Evolutionary conservation across 2,888 invertebrate genomes (phyloP).

Genomic region (Perizoma flavofasciatum): DNA sequence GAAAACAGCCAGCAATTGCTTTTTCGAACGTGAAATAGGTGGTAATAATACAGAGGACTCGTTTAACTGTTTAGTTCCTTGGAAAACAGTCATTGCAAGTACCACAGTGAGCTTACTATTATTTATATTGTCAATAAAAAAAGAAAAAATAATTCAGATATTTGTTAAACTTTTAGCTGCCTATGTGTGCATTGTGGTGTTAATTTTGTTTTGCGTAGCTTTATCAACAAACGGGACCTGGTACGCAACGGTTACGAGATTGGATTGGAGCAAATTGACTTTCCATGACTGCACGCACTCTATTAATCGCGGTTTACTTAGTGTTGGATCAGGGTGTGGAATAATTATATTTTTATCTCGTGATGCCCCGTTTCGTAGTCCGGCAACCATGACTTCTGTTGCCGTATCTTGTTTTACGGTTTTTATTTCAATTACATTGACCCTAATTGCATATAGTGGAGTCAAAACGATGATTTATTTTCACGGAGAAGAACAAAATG

Average conservation of each 20-base stretch:
- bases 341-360: constrained; percentile 61
- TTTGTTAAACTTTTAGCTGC: constrained; percentile 49
- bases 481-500: constrained; percentile 69
- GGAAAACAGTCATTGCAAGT: constrained; percentile 58
- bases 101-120: constrained; percentile 47
- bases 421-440: constrained; percentile 52
- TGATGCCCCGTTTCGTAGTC: constrained; percentile 68
- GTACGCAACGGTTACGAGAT: constrained; percentile 55
- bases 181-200: constrained; percentile 53
- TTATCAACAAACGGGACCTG: constrained; percentile 67
- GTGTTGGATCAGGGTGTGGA: constrained; percentile 64
- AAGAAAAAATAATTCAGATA: constrained; percentile 55
- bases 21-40: constrained; percentile 69
- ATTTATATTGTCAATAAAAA: constrained; percentile 61
- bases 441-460: constrained; percentile 63
- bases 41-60: constrained; percentile 50
- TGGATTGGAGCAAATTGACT: constrained; percentile 46
- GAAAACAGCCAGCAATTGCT: constrained; percentile 68
- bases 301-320: constrained; percentile 54
- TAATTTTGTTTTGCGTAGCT: constrained; percentile 62
- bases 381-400: constrained; percentile 70
- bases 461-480: constrained; percentile 72
- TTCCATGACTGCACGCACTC: constrained; percentile 44
- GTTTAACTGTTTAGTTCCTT: constrained; percentile 49
- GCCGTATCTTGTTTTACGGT: constrained; percentile 56